Conservation (phyloP, 2,888 invertebrate genomes). For the Drosophila sordidula region DNA sequence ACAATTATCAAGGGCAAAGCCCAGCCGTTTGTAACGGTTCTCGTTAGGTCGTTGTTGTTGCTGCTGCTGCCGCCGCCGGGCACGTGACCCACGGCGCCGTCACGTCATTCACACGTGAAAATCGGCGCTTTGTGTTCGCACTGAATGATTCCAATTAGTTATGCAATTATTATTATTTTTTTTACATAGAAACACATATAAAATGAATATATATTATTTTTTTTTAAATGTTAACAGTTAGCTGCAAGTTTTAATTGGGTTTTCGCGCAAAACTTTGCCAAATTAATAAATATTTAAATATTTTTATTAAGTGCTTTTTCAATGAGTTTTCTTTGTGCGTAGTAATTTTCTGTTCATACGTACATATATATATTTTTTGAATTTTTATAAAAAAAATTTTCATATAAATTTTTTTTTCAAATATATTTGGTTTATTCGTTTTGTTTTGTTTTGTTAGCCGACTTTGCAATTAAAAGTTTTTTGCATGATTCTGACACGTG, state of each 20-base stretch:
- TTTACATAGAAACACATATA: neutral
- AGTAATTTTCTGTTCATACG: neutral
- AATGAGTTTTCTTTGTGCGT: constrained; percentile 36
- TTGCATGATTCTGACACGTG: constrained; percentile 62
- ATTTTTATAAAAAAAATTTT: constrained; percentile 12
- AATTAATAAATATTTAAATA: constrained; percentile 61
- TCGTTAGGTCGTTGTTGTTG: constrained; percentile 2
- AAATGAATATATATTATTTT: neutral
- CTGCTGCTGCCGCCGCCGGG: constrained; percentile 12
- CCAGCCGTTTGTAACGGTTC: neutral
- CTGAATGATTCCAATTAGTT: constrained; percentile 38
- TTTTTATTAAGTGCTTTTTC: constrained; percentile 47
- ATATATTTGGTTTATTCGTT: too few species aligned
- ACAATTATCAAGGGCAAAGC: constrained; percentile 40
- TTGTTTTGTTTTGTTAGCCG: constrained; percentile 37
- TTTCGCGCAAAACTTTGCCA: constrained; percentile 34
- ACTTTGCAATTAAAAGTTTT: constrained; percentile 67
- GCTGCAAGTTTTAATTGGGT: constrained; percentile 48
- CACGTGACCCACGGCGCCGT: constrained; percentile 30
- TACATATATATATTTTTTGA: neutral
- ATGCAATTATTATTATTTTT: constrained; percentile 34
- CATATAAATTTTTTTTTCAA: constrained; percentile 11
- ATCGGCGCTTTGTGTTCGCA: constrained; percentile 8
- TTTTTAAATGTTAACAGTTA: constrained; percentile 23
- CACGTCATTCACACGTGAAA: constrained; percentile 44